A percentile compares a stretch with the other conserved stretches of the same genome.
Evolutionary conservation across 2,797 vertebrate genomes (phyloP).

Genomic region (Ataeniobius toweri): DNA sequence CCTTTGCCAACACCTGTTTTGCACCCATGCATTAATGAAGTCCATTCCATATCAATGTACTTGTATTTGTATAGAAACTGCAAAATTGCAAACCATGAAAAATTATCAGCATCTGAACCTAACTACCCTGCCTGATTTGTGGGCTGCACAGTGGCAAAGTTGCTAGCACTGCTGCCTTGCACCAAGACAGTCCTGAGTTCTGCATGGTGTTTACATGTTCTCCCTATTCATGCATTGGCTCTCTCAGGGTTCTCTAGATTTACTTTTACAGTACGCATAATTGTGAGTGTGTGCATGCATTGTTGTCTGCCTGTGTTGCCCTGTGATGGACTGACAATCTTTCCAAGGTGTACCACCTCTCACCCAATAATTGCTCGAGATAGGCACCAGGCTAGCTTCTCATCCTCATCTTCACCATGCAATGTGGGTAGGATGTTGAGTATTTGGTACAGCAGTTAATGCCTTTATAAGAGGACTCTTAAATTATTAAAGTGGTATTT

Average conservation of each 20-base stretch:
- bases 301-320: not conserved
- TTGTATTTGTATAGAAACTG: too few species aligned
- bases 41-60: too few species aligned
- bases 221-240: too few species aligned
- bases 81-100: too few species aligned
- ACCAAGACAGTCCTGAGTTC: not conserved
- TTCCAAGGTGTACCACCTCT: not conserved
- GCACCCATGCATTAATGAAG: too few species aligned
- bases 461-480: slow-evolving; percentile 9
- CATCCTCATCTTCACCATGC: not conserved
- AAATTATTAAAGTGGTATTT: slow-evolving; percentile 10
- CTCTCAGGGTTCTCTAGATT: too few species aligned
- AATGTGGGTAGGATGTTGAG: not conserved
- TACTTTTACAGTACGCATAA: not conserved
- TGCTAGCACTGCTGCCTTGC: too few species aligned
- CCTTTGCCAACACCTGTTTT: too few species aligned
- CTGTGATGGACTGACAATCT: not conserved
- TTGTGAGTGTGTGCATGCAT: not conserved
- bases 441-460: not conserved
- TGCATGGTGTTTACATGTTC: too few species aligned
- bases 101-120: too few species aligned
- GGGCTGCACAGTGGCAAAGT: too few species aligned
- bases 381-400: not conserved
- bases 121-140: too few species aligned
- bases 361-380: not conserved